Conservation (phyloP, 2,797 vertebrate genomes). For the Xiphophorus birchmanni region DNA sequence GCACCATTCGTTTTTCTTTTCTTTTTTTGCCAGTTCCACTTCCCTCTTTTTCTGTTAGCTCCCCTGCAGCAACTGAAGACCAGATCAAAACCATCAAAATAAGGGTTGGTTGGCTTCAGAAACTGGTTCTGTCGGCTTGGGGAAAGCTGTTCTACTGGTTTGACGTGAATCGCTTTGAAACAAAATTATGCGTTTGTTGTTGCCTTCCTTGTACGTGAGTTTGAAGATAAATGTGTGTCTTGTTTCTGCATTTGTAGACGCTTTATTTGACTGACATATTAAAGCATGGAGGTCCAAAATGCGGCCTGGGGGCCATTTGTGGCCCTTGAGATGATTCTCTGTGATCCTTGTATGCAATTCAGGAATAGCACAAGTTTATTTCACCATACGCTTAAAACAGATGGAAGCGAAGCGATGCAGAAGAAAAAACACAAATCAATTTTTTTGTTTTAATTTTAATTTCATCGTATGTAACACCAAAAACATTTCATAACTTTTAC, state of each 20-base stretch:
- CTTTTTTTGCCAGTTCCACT: conserved; percentile 48
- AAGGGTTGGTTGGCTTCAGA: conserved; percentile 59
- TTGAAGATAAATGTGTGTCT: background rate
- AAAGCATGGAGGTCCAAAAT: too few species aligned
- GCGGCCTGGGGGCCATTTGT: too few species aligned
- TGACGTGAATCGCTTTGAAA: conserved; percentile 46
- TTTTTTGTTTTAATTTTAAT: too few species aligned
- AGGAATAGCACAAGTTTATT: too few species aligned
- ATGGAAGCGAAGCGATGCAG: too few species aligned
- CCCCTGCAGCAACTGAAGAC: conserved; percentile 44
- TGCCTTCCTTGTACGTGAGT: conserved; percentile 14
- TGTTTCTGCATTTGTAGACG: background rate
- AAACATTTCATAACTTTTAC: too few species aligned
- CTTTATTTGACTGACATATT: background rate
- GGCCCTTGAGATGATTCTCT: too few species aligned
- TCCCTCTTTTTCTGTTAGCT: conserved; percentile 46
- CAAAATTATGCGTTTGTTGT: conserved; percentile 18
- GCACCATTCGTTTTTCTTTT: conserved; percentile 17
- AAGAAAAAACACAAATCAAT: too few species aligned
- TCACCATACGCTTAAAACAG: too few species aligned
- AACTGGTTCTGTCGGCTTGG: conserved; percentile 54
- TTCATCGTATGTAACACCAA: too few species aligned
- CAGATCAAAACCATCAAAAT: conserved; percentile 54
- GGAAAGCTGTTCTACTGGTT: conserved; percentile 77
- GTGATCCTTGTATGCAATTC: too few species aligned